Evolutionary conservation across 2,888 invertebrate species (phyloP).

Genomic region (Melieria crassipennis): DNA sequence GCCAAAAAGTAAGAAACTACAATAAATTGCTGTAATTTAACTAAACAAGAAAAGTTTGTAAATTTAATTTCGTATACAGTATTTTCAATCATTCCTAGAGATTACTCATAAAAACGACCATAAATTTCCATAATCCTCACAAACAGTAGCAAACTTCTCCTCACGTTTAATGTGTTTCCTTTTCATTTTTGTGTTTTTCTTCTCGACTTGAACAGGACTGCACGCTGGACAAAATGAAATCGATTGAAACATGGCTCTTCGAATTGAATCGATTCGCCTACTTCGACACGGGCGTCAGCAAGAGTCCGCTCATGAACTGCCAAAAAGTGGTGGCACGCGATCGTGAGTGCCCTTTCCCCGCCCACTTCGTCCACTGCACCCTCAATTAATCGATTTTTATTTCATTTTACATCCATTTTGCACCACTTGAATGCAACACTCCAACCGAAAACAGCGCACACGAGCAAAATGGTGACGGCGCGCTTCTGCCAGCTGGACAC

Average conservation of each 20-base stretch:
- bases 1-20: too few species aligned
- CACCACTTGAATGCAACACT: background rate
- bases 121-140: too few species aligned
- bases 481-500: constrained; percentile 64
- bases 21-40: too few species aligned
- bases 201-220: constrained; percentile 52
- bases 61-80: too few species aligned
- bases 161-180: too few species aligned
- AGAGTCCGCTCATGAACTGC: constrained; percentile 63
- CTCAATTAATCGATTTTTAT: background rate
- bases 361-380: background rate
- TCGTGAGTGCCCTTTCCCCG: constrained; percentile 52
- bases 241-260: constrained; percentile 61
- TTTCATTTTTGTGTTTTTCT: background rate
- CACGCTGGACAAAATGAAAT: constrained; percentile 60
- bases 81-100: too few species aligned
- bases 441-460: constrained; percentile 43
- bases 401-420: background rate
- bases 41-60: too few species aligned
- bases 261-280: constrained; percentile 65
- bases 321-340: constrained; percentile 65
- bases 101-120: too few species aligned
- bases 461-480: constrained; percentile 55
- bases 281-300: constrained; percentile 54
- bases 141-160: too few species aligned